Conservation (phyloP, 2,797 vertebrate species). For the Microtus agrestis region DNA sequence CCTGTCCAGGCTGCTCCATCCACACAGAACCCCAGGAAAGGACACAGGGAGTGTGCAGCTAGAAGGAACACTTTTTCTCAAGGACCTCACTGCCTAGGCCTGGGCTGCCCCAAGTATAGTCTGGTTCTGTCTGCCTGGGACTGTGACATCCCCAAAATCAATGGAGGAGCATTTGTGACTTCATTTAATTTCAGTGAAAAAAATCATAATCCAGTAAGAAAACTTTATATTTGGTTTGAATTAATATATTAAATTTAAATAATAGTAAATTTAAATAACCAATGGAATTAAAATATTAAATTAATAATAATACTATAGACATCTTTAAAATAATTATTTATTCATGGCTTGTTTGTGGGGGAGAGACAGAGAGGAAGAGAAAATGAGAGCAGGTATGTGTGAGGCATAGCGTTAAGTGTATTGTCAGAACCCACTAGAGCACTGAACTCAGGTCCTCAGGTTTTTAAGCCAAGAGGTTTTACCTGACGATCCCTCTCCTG, state of each 20-base stretch:
- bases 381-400: background rate
- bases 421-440: background rate
- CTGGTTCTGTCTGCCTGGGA: no score
- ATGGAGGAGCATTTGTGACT: background rate
- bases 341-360: background rate
- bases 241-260: background rate
- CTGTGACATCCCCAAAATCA: background rate
- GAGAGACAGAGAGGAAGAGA: background rate
- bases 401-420: background rate
- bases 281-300: no score
- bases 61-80: background rate
- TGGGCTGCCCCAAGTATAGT: background rate
- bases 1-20: background rate
- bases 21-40: background rate
- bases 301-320: background rate
- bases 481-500: background rate
- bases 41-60: accelerated
- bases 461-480: background rate
- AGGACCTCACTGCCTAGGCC: background rate
- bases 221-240: background rate
- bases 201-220: background rate
- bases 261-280: no score
- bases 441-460: background rate
- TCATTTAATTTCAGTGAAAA: background rate
- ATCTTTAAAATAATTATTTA: background rate